Base-by-base conservation (phyloP, 2,888 invertebrate genomes). In the Nephrotoma appendiculata region DNA sequence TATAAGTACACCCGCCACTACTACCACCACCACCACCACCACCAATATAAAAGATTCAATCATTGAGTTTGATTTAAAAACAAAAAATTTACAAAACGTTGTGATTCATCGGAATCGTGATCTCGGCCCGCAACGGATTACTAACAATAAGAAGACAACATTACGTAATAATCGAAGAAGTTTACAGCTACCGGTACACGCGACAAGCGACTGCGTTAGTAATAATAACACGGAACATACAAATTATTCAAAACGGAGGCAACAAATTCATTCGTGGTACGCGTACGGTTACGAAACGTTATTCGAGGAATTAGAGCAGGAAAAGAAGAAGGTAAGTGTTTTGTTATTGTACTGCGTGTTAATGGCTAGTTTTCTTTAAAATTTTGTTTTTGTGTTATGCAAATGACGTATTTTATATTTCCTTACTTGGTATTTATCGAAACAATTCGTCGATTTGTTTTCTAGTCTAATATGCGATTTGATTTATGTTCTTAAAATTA, bases 291-390 rank as follows among this genome's bases (percentile, higher is more conserved):
- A 91, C 87, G 91, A 91, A 89, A 91, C 92, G 87, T 91, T 91
- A 88, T 90, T 91, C 90, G 91, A 91, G 90, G 92, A 91, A 90
- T 90, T 91, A 88, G 91, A 91, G 89, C 91, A 91, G 88, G 91
- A 91, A 84, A 84, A 84, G 43, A 84, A 43, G 42, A 84, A 84
- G 43, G 84, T 84, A 84, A 84, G 41, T 83, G 41, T 84, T 31
- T 71, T 71, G 31, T 71, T 31, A 31, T n/a, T 71, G 9, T 5
- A 1, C 48, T 52, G 48, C 12, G 90, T 90, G 90, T 91, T 91
- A 88, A 90, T 90, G 90, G 2, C 19, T 57, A 71, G 6, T 71
- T 45, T 85, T 4, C 43, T 6, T 4, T 11, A 41, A 83, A 4
- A 57, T 42, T 31, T 83, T 41, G 9, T 41, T 19, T 85, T 43